Conservation (phyloP, 2,797 vertebrate species). For the Thunnus albacares region DNA sequence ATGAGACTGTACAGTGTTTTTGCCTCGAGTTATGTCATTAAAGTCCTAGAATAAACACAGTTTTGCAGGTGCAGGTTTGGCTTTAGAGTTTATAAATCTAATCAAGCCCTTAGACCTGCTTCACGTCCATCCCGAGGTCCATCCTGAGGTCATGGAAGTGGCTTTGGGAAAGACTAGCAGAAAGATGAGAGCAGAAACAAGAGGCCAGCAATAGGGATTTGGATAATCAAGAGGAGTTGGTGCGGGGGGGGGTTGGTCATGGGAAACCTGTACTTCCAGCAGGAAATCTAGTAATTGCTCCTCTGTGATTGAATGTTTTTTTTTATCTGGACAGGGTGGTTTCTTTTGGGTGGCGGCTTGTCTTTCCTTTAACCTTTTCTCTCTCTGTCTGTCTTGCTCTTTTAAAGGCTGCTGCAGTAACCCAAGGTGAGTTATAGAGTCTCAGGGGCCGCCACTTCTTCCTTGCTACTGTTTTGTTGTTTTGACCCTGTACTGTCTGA, state of each 20-base stretch:
- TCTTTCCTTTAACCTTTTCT: constrained; percentile 26
- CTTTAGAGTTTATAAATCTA: constrained; percentile 46
- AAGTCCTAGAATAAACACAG: constrained; percentile 16
- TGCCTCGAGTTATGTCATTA: constrained; percentile 21
- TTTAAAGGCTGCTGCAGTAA: constrained; percentile 43
- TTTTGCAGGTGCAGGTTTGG: constrained; percentile 36
- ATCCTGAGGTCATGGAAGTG: constrained; percentile 38
- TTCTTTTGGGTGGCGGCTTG: constrained; percentile 23
- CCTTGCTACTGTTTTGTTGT: constrained; percentile 80
- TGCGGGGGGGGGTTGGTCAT: neutral
- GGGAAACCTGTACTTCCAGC: constrained; percentile 35
- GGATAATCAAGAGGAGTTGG: constrained; percentile 15
- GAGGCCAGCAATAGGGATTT: constrained; percentile 15
- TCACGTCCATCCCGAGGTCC: constrained; percentile 2
- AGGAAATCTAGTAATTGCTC: constrained; percentile 44
- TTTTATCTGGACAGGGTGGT: constrained; percentile 27
- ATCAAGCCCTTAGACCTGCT: constrained; percentile 46
- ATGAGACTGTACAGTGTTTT: neutral
- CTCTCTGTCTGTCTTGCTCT: neutral
- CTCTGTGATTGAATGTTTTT: constrained; percentile 43
- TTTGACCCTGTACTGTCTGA: constrained; percentile 82
- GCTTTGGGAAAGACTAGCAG: constrained; percentile 1
- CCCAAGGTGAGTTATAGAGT: constrained; percentile 77
- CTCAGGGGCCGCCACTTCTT: constrained; percentile 58
- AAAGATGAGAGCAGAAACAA: constrained; percentile 8